Conservation (phyloP, 1,140 invertebrate genomes). For the Tetramorium alpestre region DNA sequence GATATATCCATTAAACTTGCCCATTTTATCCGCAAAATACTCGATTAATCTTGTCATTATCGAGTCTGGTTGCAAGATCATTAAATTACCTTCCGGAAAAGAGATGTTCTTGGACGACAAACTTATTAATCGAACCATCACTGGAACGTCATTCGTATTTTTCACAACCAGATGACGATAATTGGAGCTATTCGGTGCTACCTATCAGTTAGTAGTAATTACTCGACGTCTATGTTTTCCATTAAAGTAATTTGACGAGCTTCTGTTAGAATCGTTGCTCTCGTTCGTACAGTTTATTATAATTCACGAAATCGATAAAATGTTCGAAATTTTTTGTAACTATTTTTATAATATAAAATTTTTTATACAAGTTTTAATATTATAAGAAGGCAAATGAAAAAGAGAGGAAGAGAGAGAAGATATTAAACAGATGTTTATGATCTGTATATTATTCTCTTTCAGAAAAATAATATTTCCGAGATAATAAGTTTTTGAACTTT, state of each 20-base stretch:
- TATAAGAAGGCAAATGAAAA: background rate
- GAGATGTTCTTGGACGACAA: conserved; percentile 30
- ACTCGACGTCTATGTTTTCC: background rate
- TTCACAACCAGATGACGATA: conserved; percentile 61
- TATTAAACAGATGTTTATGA: background rate
- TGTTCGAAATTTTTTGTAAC: background rate
- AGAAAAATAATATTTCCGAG: background rate
- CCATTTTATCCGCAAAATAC: conserved; percentile 53
- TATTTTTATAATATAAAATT: background rate
- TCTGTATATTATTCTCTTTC: background rate
- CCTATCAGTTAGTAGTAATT: conserved; percentile 34
- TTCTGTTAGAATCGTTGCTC: background rate
- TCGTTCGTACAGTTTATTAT: background rate
- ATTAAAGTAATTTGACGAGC: conserved; percentile 6
- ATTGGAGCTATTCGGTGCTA: conserved; percentile 64
- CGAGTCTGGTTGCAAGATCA: conserved; percentile 48
- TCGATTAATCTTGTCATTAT: conserved; percentile 56
- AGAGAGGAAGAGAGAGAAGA: background rate
- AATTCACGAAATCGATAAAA: background rate
- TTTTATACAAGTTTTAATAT: background rate
- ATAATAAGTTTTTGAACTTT: background rate
- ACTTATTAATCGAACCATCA: conserved; percentile 67
- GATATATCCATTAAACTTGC: conserved; percentile 70
- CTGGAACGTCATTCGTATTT: conserved; percentile 73
- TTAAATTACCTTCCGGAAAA: conserved; percentile 60